Evolutionary conservation across 2,888 invertebrate genomes (phyloP), one percentile per base, ranked within the genome.

Genomic region (Resseliella maxima): DNA sequence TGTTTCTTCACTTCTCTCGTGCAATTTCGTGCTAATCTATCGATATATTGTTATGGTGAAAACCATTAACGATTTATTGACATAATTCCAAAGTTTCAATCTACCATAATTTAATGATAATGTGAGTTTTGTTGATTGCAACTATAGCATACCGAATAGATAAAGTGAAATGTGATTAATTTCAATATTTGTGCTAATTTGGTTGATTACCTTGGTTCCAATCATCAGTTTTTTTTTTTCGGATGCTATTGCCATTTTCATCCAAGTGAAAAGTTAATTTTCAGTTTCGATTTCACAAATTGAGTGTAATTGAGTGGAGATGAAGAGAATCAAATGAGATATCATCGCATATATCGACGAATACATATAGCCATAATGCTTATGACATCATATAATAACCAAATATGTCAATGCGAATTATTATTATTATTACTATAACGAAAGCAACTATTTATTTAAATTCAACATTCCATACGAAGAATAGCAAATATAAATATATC

Each of bases 31-130:
- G 41, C 41, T 41, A 5, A 41, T 12, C 41, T 12, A 41, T n/a
- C n/a, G n/a, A n/a, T n/a, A n/a, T n/a, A 15, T 18, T 50, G 31
- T 72, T 72, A 31, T 31, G 31, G 31, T 31, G 31, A 72, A 31
- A 72, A 72, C 18, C 72, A 72, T 72, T 72, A 72, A 72, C 72
- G 31, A 15, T 31, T 72, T 72, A 72, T 72, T 72, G 72, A 72
- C 72, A 72, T 72, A 72, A 72, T 72, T 72, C 31, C 72, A 31
- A 72, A 59, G 59, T 59, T 72, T 31, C 12, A 35, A 72, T 72
- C 3, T 59, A 31, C 72, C 72, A 31, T 31, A 31, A 31, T 72
- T 72, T 31, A 18, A 72, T 72, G 72, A 35, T 72, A 72, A 31
- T 72, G 72, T n/a, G 31, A 72, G 72, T 59, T 59, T 21, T 12